A percentile compares a stretch with the other conserved stretches of the same genome.
phyloP scores from a whole-genome alignment of 2,888 invertebrate genomes.

The Mesorhabditis belari region DNA sequence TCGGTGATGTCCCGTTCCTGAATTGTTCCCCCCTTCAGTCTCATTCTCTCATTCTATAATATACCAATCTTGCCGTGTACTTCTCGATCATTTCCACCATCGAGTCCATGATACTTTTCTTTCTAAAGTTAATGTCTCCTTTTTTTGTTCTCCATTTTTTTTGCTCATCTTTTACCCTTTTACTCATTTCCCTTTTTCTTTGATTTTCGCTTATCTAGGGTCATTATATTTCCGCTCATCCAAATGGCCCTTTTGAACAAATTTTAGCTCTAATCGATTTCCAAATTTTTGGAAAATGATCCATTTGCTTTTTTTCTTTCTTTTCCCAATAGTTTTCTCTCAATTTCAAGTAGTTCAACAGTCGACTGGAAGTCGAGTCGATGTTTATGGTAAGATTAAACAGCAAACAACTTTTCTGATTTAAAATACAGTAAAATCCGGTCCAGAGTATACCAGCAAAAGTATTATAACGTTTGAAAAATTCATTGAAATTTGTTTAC shows the following conservation, averaged over 20 bases:
- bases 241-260: no score
- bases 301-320: neutral
- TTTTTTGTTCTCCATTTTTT: neutral
- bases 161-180: neutral
- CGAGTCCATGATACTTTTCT: conserved; percentile 81
- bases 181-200: neutral
- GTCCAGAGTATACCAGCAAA: no score
- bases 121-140: conserved; percentile 9
- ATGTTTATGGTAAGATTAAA: no score
- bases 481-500: no score
- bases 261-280: no score
- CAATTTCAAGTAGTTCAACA: neutral
- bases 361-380: neutral
- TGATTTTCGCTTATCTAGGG: no score
- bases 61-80: conserved; percentile 77
- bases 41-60: no score
- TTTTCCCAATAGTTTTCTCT: neutral
- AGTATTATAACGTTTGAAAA: no score
- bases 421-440: no score
- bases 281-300: no score
- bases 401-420: no score
- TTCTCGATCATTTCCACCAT: conserved; percentile 98
- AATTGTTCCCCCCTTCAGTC: conserved; percentile 82
- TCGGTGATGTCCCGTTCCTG: conserved; percentile 53
- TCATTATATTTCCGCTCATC: no score